Percentiles rank a stretch among this genome's conserved stretches.
Evolutionary conservation across 2,797 vertebrate genomes (phyloP).

Genomic region (Heteromormyrus szaboi): DNA sequence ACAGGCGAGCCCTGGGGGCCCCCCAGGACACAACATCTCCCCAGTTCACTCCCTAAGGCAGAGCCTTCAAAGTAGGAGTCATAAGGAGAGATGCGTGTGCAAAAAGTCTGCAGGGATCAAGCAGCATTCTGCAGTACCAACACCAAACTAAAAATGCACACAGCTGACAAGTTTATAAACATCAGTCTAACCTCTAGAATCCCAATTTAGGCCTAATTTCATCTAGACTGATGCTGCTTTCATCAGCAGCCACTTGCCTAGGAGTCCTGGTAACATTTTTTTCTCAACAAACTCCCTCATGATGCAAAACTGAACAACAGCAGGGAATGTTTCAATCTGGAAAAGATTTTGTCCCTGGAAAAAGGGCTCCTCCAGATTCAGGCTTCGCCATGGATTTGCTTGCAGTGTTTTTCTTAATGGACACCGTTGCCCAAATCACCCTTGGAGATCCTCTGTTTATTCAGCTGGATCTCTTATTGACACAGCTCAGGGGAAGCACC

Average conservation of each 20-base stretch:
- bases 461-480: background rate
- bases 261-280: background rate
- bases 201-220: background rate
- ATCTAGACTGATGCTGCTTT: background rate
- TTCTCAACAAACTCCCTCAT: background rate
- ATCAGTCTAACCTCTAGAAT: background rate
- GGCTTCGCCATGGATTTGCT: background rate
- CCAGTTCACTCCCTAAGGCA: background rate
- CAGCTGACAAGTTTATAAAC: background rate
- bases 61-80: background rate
- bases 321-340: background rate
- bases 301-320: background rate
- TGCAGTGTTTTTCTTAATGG: slow-evolving; percentile 1
- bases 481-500: background rate
- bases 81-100: background rate
- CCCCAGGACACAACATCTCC: background rate
- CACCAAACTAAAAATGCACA: background rate
- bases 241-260: background rate
- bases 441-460: background rate
- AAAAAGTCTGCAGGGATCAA: background rate
- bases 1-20: background rate
- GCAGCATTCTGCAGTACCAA: background rate
- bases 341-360: background rate
- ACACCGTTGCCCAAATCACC: background rate
- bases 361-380: background rate